These are phyloP conservation scores for Trachymyrmex cornetzi DNA, from an alignment of 1,140 invertebrate genomes.

Conservation along the genomic window DNA sequence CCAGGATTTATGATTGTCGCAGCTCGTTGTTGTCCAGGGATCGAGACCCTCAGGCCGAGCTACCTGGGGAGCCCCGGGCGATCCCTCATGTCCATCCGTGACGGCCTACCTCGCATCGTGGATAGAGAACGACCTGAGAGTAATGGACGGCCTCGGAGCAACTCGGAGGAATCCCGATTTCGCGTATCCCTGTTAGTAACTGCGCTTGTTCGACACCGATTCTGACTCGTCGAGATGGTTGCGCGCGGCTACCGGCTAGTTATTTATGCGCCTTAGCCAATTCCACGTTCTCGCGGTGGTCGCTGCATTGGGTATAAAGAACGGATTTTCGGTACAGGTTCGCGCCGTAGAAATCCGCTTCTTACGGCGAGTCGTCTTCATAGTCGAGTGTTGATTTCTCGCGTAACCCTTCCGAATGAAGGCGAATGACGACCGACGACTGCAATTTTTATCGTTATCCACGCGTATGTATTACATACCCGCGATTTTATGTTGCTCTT, in stretches of 20 bases:
- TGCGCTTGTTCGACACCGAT: slow-evolving; percentile 68
- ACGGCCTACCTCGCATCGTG: slow-evolving; percentile 47
- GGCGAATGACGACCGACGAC: not conserved
- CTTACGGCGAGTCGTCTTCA: not conserved
- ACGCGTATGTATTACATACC: not conserved
- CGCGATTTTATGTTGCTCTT: slow-evolving; percentile 36
- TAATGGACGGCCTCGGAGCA: slow-evolving; percentile 46
- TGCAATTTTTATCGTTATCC: slow-evolving; percentile 48
- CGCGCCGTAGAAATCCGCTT: slow-evolving; percentile 44
- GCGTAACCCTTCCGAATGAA: not conserved
- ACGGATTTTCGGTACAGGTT: slow-evolving; percentile 69
- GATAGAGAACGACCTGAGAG: slow-evolving; percentile 42
- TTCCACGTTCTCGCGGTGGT: slow-evolving; percentile 49
- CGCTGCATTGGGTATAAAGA: slow-evolving; percentile 58
- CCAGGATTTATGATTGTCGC: slow-evolving; percentile 72
- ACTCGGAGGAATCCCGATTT: slow-evolving; percentile 53
- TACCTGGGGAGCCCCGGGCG: slow-evolving; percentile 61
- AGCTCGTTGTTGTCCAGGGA: slow-evolving; percentile 20
- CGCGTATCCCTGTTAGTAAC: slow-evolving; percentile 63
- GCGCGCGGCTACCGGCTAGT: slow-evolving; percentile 45
- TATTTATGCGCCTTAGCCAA: slow-evolving; percentile 74
- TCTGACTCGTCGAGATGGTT: slow-evolving; percentile 52
- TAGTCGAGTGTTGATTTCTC: slow-evolving; percentile 26
- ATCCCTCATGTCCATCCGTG: slow-evolving; percentile 64
- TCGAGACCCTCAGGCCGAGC: slow-evolving; percentile 39